Conservation (phyloP, 2,888 invertebrate genomes). For the Volucella zonaria region DNA sequence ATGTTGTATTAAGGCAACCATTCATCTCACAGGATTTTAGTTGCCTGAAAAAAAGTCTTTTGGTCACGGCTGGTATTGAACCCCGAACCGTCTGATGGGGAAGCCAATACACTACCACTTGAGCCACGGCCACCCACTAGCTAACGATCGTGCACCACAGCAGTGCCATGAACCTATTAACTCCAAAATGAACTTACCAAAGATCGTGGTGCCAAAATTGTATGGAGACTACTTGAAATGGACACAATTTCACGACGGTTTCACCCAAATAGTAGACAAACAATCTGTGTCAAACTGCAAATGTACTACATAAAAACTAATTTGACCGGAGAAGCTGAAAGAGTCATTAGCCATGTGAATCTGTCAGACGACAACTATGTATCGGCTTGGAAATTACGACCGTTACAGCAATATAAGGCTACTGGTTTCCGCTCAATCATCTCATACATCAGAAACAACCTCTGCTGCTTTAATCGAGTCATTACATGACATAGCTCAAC, state of each 20-base stretch:
- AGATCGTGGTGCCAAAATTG: background rate
- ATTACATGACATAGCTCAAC: too few relatives aligned
- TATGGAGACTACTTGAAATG: background rate
- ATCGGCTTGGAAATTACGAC: background rate
- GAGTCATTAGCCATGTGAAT: background rate
- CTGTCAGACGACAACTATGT: conserved; percentile 1
- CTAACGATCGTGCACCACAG: too few relatives aligned
- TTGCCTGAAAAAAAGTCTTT: too few relatives aligned
- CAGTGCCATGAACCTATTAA: conserved; percentile 1
- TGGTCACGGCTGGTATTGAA: too few relatives aligned
- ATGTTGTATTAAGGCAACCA: too few relatives aligned
- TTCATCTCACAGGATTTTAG: too few relatives aligned
- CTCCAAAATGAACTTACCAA: background rate
- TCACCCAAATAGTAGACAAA: background rate
- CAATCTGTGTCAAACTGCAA: conserved; percentile 1
- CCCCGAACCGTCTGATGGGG: too few relatives aligned
- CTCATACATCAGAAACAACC: too few relatives aligned
- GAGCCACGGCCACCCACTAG: too few relatives aligned
- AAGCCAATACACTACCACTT: too few relatives aligned
- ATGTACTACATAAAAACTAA: background rate
- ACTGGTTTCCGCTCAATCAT: background rate
- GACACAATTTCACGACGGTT: conserved; percentile 10
- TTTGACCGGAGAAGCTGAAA: background rate
- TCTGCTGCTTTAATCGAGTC: too few relatives aligned
- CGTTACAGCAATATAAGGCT: background rate